These are phyloP conservation scores for Ataeniobius toweri DNA, from an alignment of 2,797 vertebrate species.

Conservation along the genomic window DNA sequence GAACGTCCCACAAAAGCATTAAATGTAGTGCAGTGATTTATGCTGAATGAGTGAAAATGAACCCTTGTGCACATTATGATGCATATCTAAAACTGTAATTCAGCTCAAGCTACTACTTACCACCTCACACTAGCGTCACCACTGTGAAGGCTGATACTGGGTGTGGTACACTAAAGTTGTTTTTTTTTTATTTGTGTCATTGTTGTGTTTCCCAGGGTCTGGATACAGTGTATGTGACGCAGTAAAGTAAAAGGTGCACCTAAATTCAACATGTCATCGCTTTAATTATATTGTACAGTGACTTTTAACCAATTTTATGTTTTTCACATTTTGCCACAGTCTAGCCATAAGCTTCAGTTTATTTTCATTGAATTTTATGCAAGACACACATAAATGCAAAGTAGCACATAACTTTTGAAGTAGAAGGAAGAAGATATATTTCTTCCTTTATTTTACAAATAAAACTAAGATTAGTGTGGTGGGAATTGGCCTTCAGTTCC, in stretches of 20 bases:
- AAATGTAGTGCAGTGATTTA: background rate
- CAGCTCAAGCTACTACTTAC: slow-evolving; percentile 12
- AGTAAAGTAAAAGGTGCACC: too few relatives aligned
- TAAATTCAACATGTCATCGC: background rate
- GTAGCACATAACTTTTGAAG: background rate
- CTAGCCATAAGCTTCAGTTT: background rate
- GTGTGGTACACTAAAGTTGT: slow-evolving; percentile 8
- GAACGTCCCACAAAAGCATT: background rate
- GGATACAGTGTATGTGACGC: too few relatives aligned
- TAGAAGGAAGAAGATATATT: background rate
- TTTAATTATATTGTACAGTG: too few relatives aligned
- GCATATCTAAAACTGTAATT: background rate
- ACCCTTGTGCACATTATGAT: background rate
- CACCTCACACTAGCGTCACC: background rate
- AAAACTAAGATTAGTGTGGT: background rate
- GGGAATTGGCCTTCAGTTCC: background rate
- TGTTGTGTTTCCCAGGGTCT: background rate
- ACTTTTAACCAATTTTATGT: too few relatives aligned
- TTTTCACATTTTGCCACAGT: background rate
- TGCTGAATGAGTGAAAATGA: background rate
- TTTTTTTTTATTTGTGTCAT: background rate
- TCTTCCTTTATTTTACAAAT: background rate
- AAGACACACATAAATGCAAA: background rate
- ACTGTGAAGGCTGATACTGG: slow-evolving; percentile 1
- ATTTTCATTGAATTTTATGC: background rate